Conservation (phyloP, 1,140 invertebrate genomes). For the Dryas iulia region DNA sequence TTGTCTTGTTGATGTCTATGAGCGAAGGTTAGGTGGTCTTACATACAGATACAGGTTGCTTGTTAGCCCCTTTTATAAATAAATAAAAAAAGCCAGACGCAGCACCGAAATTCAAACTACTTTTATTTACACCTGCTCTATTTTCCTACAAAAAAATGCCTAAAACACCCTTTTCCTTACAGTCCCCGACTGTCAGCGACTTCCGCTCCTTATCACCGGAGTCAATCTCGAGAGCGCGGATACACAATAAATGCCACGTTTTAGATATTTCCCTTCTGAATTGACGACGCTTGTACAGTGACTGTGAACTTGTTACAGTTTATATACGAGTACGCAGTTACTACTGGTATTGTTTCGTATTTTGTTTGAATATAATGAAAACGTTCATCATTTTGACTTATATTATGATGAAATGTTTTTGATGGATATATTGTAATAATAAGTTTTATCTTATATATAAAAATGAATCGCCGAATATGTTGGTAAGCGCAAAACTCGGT, state of each 20-base stretch:
- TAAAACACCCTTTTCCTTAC: neutral
- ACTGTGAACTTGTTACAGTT: slow-evolving; percentile 1
- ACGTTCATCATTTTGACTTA: neutral
- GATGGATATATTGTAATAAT: neutral
- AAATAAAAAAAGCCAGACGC: neutral
- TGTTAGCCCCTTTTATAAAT: too few relatives aligned
- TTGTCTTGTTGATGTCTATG: too few relatives aligned
- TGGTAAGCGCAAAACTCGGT: too few relatives aligned
- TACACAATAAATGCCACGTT: slow-evolving; percentile 9
- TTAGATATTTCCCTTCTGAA: slow-evolving; percentile 3
- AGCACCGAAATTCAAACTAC: too few relatives aligned
- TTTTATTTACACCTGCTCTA: neutral
- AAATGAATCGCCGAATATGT: too few relatives aligned
- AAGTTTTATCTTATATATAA: too few relatives aligned
- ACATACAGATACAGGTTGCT: too few relatives aligned
- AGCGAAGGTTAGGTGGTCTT: too few relatives aligned
- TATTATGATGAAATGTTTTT: neutral
- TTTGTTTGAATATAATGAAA: neutral
- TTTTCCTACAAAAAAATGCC: neutral
- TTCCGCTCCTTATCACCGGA: slow-evolving; percentile 2
- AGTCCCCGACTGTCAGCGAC: neutral
- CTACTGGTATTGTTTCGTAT: neutral
- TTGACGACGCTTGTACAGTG: neutral
- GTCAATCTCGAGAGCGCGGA: slow-evolving; percentile 2
- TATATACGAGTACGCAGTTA: neutral